Base-by-base conservation (phyloP, 2,797 vertebrate species). In the Chanos chanos region DNA sequence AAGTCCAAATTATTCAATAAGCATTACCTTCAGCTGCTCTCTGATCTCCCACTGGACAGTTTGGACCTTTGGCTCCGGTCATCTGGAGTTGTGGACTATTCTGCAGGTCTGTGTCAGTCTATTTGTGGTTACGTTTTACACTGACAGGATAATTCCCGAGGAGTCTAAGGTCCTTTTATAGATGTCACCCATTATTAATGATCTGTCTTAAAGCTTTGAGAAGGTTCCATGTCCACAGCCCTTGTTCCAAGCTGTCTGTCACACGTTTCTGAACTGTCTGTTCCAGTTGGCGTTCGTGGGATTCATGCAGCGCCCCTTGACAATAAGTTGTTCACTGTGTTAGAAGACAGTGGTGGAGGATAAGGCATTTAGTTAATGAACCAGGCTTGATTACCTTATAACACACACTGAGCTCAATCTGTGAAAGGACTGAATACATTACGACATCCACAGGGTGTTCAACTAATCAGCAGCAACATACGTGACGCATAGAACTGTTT, bases 341-440 rank as follows among this genome's bases (percentile, higher is more conserved):
- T 39, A 16, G 41, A 60, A 36, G n/a, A 27, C n/a, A n/a, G n/a
- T n/a, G n/a, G n/a, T n/a, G n/a, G n/a, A n/a, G n/a, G n/a, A n/a
- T n/a, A n/a, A 61, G 27, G 43, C 61, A 21, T 79, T 70, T 53
- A 66, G 55, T 52, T 73, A 75, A 77, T 79, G 70, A 70, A n/a
- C 50, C 24, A 1, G 27, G 52, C 49, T 37, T 65, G 73, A 79
- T 68, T 43, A 64, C 56, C 36, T 55, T 64, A 30, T n/a, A 44
- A 44, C 36, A 41, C 41, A 7, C 19, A 21, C 59, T 34, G 31
- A 41, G 30, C 40, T 21, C 12, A 16, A 43, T 39, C 45, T 22
- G 39, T 52, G 53, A 53, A 44, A 28, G 40, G 63, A 58, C 49
- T 65, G 56, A 28, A 75, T 37, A 62, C 60, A 70, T 66, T 72